These are phyloP conservation scores for Catagonus wagneri DNA, from an alignment of 2,113 vertebrate genomes.

Conservation along the genomic window DNA sequence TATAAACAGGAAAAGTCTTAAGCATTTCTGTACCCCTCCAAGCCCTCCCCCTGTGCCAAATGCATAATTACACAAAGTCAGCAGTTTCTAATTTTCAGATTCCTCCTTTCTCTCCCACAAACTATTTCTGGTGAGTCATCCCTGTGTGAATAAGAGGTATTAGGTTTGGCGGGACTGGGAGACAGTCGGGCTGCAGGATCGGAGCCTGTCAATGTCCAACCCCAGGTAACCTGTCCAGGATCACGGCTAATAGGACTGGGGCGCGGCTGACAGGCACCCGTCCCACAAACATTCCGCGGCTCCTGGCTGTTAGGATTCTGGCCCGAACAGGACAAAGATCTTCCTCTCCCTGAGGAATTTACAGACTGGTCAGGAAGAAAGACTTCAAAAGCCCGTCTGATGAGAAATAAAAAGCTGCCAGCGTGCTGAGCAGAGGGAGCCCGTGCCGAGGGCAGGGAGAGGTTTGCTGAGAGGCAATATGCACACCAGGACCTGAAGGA, in stretches of 20 bases:
- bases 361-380: not conserved
- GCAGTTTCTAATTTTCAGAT: not conserved
- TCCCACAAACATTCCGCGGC: not conserved
- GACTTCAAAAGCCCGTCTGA: not conserved
- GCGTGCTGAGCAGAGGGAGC: not conserved
- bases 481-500: not conserved
- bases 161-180: not conserved
- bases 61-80: not conserved
- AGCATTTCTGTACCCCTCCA: not conserved
- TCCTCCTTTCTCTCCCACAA: not conserved
- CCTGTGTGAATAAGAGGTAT: not conserved
- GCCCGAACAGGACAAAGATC: slow-evolving; percentile 45
- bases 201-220: not conserved
- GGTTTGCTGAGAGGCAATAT: rapidly evolving
- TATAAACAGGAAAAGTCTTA: not conserved
- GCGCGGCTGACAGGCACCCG: not conserved
- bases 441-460: rapidly evolving
- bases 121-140: slow-evolving; percentile 21
- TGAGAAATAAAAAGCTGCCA: not conserved
- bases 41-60: not conserved
- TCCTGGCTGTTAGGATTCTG: not conserved
- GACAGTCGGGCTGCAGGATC: not conserved
- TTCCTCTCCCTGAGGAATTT: slow-evolving; percentile 42
- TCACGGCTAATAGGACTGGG: not conserved
- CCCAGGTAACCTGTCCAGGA: not conserved